phyloP scores from a whole-genome alignment of 1,140 invertebrate genomes.

The Acromyrmex echinatior region DNA sequence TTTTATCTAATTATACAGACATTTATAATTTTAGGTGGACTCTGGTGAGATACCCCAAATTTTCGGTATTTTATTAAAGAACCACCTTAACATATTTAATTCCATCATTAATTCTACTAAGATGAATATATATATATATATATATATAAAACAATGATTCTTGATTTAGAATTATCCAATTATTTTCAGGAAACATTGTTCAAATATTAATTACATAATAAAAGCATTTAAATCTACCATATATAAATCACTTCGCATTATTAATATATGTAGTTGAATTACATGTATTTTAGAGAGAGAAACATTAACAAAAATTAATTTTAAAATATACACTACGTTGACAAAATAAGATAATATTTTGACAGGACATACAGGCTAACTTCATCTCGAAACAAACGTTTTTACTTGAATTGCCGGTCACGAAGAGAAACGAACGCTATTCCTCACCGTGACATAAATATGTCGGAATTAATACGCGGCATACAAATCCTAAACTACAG shows the following conservation, averaged over 20 bases:
- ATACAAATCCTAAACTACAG: slow-evolving; percentile 81
- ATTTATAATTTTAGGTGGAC: no score
- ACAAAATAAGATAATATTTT: slow-evolving; percentile 9
- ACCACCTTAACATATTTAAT: not conserved
- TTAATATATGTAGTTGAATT: not conserved
- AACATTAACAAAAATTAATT: not conserved
- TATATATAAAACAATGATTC: not conserved
- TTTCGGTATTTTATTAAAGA: no score
- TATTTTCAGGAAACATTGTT: not conserved
- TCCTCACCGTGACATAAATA: slow-evolving; percentile 76
- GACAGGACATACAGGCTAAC: not conserved
- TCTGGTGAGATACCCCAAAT: no score
- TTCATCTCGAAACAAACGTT: slow-evolving; percentile 65
- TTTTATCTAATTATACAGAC: no score
- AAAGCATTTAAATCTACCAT: slow-evolving; percentile 1
- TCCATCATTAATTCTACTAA: slow-evolving; percentile 6
- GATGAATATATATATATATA: not conserved
- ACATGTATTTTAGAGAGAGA: not conserved
- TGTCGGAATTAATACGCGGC: slow-evolving; percentile 83
- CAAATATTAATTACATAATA: not conserved
- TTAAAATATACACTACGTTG: not conserved
- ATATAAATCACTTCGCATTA: not conserved
- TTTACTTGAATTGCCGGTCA: slow-evolving; percentile 56
- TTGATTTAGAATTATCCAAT: not conserved
- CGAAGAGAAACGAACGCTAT: slow-evolving; percentile 39